Base-by-base conservation (phyloP, 92 coral and sea anemone species). In the Diadumene lineata region DNA sequence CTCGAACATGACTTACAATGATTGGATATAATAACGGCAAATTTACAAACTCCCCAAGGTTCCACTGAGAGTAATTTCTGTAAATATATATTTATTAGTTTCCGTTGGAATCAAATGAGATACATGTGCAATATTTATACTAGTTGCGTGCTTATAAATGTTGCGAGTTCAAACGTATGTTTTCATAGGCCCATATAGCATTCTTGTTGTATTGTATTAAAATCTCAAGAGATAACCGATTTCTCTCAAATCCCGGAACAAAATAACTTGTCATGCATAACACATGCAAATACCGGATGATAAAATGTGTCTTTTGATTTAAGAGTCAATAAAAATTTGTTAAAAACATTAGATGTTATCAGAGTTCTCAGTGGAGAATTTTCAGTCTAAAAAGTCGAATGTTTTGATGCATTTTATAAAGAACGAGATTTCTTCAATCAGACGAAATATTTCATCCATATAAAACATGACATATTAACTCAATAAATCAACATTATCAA, bases 181-280 rank as follows among this genome's bases (percentile, higher is more conserved):
- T 38, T 38, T 38, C 6, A n/a, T n/a, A n/a, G n/a, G 51, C 19
- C 18, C 58, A 53, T 53, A 60, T 60, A 6, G 65, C n/a, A 26
- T 53, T 53, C 25, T 53, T 16, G 60, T 22, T 8, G 2, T 53
- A 53, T 38, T 6, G n/a, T 44, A 44, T 8, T 16, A 23, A 9
- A 38, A 38, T 53, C 24, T 53, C 58, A 53, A 15, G 21, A 53
- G 58, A 21, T 13, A 13, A 15, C 24, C 58, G 8, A 13, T 9
- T 53, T 53, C 58, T 53, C 24, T 53, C 58, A 53, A 53, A 53
- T 53, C 58, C 43, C 68, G 68, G 30, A 62, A 30, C 13, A 28
- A 62, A 62, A 62, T 62, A 62, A 23, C 68, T 62, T 28, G 38
- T 62, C 68, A 62, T 27, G 7, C 68, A 62, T 28, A 31, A 29